Percentiles rank a stretch among this genome's conserved stretches.
These are phyloP conservation scores for crab-eating macaque (Macaca fascicularis) DNA, from an alignment of 2,113 vertebrate species.

Conservation along the genomic window T2T-MFA8v1.1 NC_088376.1:141200001-141200500, in stretches of 20 bases:
- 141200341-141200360: neutral
- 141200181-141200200: neutral
- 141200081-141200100: neutral
- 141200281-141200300: neutral
- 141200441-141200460: neutral
- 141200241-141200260: neutral
- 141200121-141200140: neutral
- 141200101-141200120: neutral
- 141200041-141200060: neutral
- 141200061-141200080: neutral
- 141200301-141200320: neutral
- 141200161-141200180: neutral
- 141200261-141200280: neutral
- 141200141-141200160: neutral
- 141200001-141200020: neutral
- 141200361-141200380: neutral
- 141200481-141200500: neutral
- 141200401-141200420: neutral
- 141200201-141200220: neutral
- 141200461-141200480: too few relatives aligned
- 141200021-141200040: neutral
- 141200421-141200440: neutral
- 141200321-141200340: neutral
- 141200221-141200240: neutral
- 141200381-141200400: neutral